Conservation (phyloP, 1,140 invertebrate genomes). For the Drosophila burlai region DNA sequence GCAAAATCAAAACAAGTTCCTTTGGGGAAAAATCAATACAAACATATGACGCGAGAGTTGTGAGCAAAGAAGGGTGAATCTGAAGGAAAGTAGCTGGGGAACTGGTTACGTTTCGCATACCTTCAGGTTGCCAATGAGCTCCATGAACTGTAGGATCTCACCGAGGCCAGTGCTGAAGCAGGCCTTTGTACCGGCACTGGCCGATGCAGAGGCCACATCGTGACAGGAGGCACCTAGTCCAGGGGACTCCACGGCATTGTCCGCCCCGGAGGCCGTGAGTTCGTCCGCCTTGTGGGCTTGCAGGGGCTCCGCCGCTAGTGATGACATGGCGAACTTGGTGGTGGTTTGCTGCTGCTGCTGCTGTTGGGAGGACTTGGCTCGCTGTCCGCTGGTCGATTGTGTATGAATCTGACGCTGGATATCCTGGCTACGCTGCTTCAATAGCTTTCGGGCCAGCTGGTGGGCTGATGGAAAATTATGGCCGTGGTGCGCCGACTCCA, state of each 20-base stretch:
- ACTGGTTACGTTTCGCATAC: conserved; percentile 54
- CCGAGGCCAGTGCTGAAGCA: conserved; percentile 77
- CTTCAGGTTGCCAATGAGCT: conserved; percentile 82
- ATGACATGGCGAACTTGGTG: conserved; percentile 80
- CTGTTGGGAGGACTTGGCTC: conserved; percentile 59
- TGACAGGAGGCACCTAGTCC: conserved; percentile 55
- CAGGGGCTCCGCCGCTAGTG: conserved; percentile 76
- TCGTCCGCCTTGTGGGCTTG: conserved; percentile 57
- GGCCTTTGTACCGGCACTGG: conserved; percentile 67
- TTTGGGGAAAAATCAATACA: conserved; percentile 69
- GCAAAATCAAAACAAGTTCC: conserved; percentile 16
- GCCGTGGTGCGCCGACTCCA: conserved; percentile 65
- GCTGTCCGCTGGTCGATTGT: conserved; percentile 39
- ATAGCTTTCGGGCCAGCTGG: conserved; percentile 63
- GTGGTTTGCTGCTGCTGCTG: conserved; percentile 64
- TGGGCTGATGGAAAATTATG: conserved; percentile 48
- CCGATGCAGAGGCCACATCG: conserved; percentile 47
- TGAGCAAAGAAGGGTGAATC: neutral
- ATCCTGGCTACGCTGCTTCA: conserved; percentile 61
- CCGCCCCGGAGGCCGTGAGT: conserved; percentile 24
- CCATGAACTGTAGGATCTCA: conserved; percentile 82
- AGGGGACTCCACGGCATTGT: conserved; percentile 12
- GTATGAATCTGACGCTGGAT: conserved; percentile 72
- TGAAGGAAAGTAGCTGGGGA: conserved; percentile 7
- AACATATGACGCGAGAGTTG: conserved; percentile 12